Conservation (phyloP, 2,113 vertebrate species). For the Silurus glanis region DNA sequence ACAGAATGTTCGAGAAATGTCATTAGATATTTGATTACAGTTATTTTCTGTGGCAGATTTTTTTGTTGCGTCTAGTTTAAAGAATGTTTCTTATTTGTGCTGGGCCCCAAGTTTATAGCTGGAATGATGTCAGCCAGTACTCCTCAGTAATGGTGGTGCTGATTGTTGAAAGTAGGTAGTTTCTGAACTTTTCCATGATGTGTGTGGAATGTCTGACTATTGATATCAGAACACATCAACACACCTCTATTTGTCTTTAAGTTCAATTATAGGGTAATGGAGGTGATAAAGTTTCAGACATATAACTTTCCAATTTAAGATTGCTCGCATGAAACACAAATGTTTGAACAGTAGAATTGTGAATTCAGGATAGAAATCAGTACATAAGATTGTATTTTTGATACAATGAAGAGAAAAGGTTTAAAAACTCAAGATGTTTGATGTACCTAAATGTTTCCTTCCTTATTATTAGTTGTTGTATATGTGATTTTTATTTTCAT, state of each 20-base stretch:
- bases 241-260: constrained; percentile 12
- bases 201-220: constrained; percentile 42
- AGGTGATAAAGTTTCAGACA: constrained; percentile 24
- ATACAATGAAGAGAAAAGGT: neutral
- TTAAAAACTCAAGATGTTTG: neutral
- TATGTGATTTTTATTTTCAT: too few relatives aligned
- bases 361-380: neutral
- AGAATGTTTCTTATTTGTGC: neutral
- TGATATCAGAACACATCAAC: constrained; percentile 49
- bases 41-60: neutral
- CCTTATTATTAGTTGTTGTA: neutral
- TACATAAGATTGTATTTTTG: neutral
- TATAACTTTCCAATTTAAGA: neutral
- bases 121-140: neutral
- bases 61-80: neutral
- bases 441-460: neutral
- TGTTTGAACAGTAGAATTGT: constrained; percentile 47
- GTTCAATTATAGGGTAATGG: constrained; percentile 31
- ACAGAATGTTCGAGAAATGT: neutral
- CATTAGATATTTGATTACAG: neutral
- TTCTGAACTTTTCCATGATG: constrained; percentile 2
- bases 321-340: neutral
- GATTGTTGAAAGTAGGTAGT: constrained; percentile 29
- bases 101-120: neutral
- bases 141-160: neutral